phyloP scores from a whole-genome alignment of 2,888 invertebrate genomes.

The Erannis defoliaria region DNA sequence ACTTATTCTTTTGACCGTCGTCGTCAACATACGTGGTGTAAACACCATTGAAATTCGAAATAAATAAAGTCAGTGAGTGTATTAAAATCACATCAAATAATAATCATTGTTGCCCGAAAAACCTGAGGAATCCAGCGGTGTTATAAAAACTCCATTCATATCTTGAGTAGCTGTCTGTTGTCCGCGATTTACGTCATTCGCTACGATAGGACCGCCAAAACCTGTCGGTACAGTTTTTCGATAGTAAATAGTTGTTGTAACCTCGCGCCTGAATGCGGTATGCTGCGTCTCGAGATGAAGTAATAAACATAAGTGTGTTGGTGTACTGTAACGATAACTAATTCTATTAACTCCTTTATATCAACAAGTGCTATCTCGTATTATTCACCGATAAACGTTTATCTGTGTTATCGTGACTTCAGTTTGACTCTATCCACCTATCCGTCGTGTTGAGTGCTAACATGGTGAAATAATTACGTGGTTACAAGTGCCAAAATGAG shows the following conservation, averaged over 20 bases:
- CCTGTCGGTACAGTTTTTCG: constrained; percentile 76
- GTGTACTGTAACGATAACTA: constrained; percentile 35
- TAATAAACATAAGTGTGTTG: constrained; percentile 53
- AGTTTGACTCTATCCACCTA: constrained; percentile 60
- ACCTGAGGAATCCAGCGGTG: constrained; percentile 29
- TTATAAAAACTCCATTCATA: constrained; percentile 49
- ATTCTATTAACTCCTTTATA: constrained; percentile 52
- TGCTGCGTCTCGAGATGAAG: constrained; percentile 53
- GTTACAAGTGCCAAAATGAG: constrained; percentile 56
- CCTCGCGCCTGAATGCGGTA: constrained; percentile 65
- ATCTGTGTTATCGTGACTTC: constrained; percentile 63
- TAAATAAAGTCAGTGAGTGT: constrained; percentile 20
- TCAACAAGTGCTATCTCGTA: constrained; percentile 66
- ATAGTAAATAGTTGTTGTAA: constrained; percentile 74
- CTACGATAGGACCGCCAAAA: constrained; percentile 71
- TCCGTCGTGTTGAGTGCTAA: constrained; percentile 56
- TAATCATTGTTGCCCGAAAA: constrained; percentile 38
- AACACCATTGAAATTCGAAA: constrained; percentile 29
- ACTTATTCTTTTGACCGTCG: constrained; percentile 71
- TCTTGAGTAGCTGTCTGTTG: constrained; percentile 48
- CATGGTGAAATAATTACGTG: constrained; percentile 49
- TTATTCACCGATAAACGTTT: constrained; percentile 61
- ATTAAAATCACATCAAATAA: constrained; percentile 39
- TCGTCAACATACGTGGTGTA: constrained; percentile 60
- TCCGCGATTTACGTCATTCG: constrained; percentile 73